phyloP scores from a whole-genome alignment of 2,888 invertebrate genomes.

The Brachyopa scutellaris region DNA sequence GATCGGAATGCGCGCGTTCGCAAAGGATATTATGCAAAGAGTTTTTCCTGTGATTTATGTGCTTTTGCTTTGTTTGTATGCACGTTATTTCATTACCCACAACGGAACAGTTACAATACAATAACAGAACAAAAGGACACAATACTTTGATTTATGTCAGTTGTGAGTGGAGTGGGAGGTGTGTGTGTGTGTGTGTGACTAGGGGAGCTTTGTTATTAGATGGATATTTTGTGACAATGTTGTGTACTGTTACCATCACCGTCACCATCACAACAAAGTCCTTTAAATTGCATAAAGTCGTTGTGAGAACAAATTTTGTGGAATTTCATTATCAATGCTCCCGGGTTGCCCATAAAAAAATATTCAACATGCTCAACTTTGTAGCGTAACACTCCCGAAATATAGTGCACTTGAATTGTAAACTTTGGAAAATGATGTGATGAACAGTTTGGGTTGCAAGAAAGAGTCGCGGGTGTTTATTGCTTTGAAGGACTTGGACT shows the following conservation, averaged over 20 bases:
- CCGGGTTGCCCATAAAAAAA: slow-evolving; percentile 3
- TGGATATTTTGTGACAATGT: slow-evolving; percentile 4
- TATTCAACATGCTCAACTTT: neutral
- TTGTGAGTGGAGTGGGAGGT: neutral
- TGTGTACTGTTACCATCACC: neutral
- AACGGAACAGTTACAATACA: slow-evolving; percentile 41
- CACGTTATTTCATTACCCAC: slow-evolving; percentile 53
- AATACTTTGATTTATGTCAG: slow-evolving; percentile 56
- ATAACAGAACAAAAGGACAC: slow-evolving; percentile 47
- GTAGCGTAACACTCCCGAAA: no score
- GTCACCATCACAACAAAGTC: slow-evolving; percentile 7
- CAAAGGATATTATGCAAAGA: slow-evolving; percentile 56
- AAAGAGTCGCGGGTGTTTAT: no score
- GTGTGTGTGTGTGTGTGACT: neutral
- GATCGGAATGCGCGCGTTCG: slow-evolving; percentile 34
- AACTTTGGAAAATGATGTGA: neutral
- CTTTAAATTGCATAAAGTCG: neutral
- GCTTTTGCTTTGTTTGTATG: slow-evolving; percentile 44
- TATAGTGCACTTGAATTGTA: no score
- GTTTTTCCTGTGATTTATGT: slow-evolving; percentile 62
- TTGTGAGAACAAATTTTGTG: slow-evolving; percentile 21
- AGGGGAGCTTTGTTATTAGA: slow-evolving; percentile 1
- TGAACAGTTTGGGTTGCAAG: neutral
- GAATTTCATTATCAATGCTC: slow-evolving; percentile 6
- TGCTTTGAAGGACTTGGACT: no score